Conservation (phyloP, 2,797 vertebrate genomes). For the Limnodromus scolopaceus region DNA sequence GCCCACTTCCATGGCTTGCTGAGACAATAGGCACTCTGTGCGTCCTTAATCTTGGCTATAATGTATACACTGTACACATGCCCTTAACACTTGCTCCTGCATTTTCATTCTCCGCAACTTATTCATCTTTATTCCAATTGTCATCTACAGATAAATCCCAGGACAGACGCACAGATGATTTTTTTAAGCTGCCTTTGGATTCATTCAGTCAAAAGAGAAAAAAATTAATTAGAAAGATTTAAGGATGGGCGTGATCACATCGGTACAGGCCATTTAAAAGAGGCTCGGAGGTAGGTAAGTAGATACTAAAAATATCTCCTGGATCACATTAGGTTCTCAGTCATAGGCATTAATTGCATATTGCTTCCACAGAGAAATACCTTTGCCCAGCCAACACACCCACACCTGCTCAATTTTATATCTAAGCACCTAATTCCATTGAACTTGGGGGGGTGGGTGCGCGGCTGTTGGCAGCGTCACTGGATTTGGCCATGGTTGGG, state of each 20-base stretch:
- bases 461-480: background rate
- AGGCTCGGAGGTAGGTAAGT: conserved; percentile 10
- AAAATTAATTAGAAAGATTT: conserved; percentile 61
- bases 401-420: background rate
- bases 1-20: background rate
- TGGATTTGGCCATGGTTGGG: background rate
- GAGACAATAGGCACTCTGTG: conserved; percentile 30
- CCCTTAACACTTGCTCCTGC: conserved; percentile 4
- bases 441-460: rapidly evolving
- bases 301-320: conserved; percentile 50
- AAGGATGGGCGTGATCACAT: conserved; percentile 17
- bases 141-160: conserved; percentile 25
- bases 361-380: background rate
- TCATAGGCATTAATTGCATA: conserved; percentile 14
- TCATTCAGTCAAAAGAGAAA: conserved; percentile 32
- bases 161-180: conserved; percentile 8
- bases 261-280: background rate
- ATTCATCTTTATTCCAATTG: background rate
- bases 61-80: background rate
- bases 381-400: background rate
- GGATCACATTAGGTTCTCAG: background rate
- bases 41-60: background rate
- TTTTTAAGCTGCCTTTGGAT: conserved; percentile 56
- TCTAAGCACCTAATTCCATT: background rate
- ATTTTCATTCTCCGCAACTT: conserved; percentile 36